Base-by-base conservation (phyloP, 2,797 vertebrate genomes). In the Percopsis omiscomaycus region DNA sequence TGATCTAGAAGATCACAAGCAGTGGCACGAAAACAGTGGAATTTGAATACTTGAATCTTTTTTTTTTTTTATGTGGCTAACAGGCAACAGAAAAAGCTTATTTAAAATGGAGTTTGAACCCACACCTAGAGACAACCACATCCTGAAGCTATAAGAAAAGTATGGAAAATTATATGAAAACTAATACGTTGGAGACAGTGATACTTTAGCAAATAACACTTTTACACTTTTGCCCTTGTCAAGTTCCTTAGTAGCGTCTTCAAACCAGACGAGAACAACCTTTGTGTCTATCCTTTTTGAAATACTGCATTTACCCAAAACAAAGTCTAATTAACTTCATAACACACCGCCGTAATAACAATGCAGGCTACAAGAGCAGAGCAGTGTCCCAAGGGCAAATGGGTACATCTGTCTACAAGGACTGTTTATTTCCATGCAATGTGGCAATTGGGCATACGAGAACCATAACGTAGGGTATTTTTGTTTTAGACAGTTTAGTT, bases 251-350 rank as follows among this genome's bases (percentile, higher is more conserved):
- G 37, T 42, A 42, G 37, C 6, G 37, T 11, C 54, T 64, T 14
- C 16, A 13, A 27, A 12, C 46, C 47, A 47, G 53, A 49, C 66
- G 16, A 78, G 30, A 53, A 3, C 2, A 47, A 13, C 13, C 27
- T 57, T 68, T 51, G 4, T 6, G 45, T 16, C 32, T 5, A 52
- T 58, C 56, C 54, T 37, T 16, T 44, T 11, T 46, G 65, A 64
- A 74, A 59, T 64, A 37, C 4, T 32, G 28, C 56, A 64, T 77
- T 80, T 71, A 82, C 74, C 68, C 66, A 69, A 75, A 79, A 65
- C 49, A 68, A 60, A 68, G 42, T 28, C 30, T 27, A 14, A 73
- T 83, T 83, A 71, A 73, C 65, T 59, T 60, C 72, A 59, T n/a
- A 42, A 77, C 72, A 80, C 61, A 14, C 3, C 12, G 12, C 47